A percentile compares a stretch with the other conserved stretches of the same genome.
Evolutionary conservation across 1,140 invertebrate genomes (phyloP).

Genomic region (Ylistrum balloti): DNA sequence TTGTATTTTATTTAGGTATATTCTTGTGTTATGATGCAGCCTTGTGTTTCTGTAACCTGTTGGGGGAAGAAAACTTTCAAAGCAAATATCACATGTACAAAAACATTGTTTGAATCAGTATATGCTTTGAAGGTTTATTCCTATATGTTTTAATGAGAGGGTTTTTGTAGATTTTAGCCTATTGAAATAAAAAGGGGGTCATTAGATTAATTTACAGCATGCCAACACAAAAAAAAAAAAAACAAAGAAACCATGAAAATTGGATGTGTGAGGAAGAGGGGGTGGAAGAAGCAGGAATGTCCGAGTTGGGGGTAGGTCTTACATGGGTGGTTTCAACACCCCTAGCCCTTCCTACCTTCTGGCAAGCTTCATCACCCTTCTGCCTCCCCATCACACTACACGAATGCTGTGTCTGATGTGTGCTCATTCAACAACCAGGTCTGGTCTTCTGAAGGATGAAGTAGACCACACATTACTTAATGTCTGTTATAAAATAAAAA

Average conservation of each 20-base stretch:
- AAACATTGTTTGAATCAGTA: background rate
- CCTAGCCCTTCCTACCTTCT: background rate
- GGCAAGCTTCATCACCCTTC: background rate
- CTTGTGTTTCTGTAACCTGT: constrained; percentile 33
- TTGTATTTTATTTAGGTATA: constrained; percentile 33
- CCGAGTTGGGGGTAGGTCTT: background rate
- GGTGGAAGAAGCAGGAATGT: background rate
- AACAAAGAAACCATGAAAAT: background rate
- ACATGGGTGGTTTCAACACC: too few species aligned
- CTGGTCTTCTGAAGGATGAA: background rate
- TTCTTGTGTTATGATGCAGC: constrained; percentile 33
- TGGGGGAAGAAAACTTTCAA: background rate
- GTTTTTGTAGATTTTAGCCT: constrained; percentile 39
- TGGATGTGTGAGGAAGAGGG: background rate
- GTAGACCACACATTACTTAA: constrained; percentile 23
- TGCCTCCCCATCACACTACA: background rate
- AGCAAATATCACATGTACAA: constrained; percentile 18
- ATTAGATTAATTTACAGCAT: constrained; percentile 35
- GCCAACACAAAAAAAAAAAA: constrained; percentile 12
- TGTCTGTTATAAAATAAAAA: background rate
- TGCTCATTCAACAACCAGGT: background rate
- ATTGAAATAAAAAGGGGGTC: background rate
- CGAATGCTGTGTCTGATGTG: constrained; percentile 32
- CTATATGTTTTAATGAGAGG: constrained; percentile 16
- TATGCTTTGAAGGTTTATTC: constrained; percentile 39